Percentiles rank a stretch among this genome's conserved stretches.
These are phyloP conservation scores for Sebastolobus alascanus DNA, from an alignment of 2,797 vertebrate species.

Conservation along the genomic window DNA sequence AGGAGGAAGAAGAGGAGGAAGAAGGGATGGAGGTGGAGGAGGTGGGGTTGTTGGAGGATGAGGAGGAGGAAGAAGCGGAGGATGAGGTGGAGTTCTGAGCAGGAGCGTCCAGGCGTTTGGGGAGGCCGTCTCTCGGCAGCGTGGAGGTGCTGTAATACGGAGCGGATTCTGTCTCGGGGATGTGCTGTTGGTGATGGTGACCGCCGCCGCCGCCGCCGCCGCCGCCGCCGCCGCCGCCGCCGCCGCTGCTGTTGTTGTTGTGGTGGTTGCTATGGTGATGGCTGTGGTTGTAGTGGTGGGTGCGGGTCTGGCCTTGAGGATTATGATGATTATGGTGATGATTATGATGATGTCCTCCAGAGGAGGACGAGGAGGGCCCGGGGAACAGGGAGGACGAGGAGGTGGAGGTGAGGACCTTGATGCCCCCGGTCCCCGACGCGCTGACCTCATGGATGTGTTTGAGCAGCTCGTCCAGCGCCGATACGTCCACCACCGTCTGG, in stretches of 20 bases:
- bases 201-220: not conserved
- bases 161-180: constrained; percentile 59
- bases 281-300: constrained; percentile 69
- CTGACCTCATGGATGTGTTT: constrained; percentile 87
- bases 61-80: constrained; percentile 55
- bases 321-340: constrained; percentile 42
- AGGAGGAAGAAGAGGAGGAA: constrained; percentile 68
- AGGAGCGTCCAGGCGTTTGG: constrained; percentile 77
- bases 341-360: constrained; percentile 41
- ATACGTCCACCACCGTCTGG: constrained; percentile 85
- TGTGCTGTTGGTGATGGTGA: constrained; percentile 68
- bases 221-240: too few species aligned
- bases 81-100: constrained; percentile 62
- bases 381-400: constrained; percentile 68
- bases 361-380: constrained; percentile 20
- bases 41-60: constrained; percentile 71
- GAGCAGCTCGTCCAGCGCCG: constrained; percentile 88
- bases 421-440: constrained; percentile 75
- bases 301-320: constrained; percentile 50
- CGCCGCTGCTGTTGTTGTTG: constrained; percentile 21
- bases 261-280: constrained; percentile 65
- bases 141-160: constrained; percentile 79
- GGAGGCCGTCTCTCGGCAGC: constrained; percentile 79
- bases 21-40: constrained; percentile 62
- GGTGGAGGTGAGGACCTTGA: constrained; percentile 77